Base-by-base conservation (phyloP, 2,888 invertebrate genomes). In the Brachyptera putata region DNA sequence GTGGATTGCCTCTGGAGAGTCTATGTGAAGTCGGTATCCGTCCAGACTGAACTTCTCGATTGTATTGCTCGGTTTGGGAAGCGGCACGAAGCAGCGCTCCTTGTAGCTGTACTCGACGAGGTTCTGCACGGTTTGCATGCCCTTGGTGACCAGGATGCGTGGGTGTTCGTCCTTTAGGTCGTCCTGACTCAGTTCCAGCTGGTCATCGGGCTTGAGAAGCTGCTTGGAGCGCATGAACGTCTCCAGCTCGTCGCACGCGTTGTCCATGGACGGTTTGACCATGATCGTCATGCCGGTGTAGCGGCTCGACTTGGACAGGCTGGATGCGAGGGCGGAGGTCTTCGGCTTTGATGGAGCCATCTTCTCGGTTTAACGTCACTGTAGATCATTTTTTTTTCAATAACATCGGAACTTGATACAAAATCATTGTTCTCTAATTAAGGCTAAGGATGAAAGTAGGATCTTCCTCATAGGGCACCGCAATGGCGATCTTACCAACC, bases 61-160 rank as follows among this genome's bases (percentile, higher is more conserved):
- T 9, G 58, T 50, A 25, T 50, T 61, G 25, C 60, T 36, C 3
- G 60, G 24, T 2, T 82, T 84, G 1, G 86, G 34, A 3, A 79
- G 67, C 0, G 74, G 68, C 1, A 86, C 75, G 70, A 85, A 92
- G 61, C 77, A 76, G 2, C 80, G 80, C 62, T 82, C 79, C 62
- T 85, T 87, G 74, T 88, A 91, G 70, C 87, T 91, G 75, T 87
- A 95, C 57, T 91, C 84, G 1, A 94, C 90, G 67, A 92, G 80
- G 71, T 87, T 87, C 24, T 86, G 83, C 0, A 89, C 82, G 70
- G 85, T 80, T 72, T 87, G 84, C 0, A 89, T 86, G 71, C 94
- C 92, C 57, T 83, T 81, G 1, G 87, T 83, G 1, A 86, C 84
- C 61, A 95, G 74, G 30, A 87, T 78, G 68, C 89, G 82, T 0